A percentile compares a stretch with the other conserved stretches of the same genome.
These are phyloP conservation scores for Leptoteleia sp. DNA, from an alignment of 1,140 invertebrate genomes.

Conservation along the genomic window DNA sequence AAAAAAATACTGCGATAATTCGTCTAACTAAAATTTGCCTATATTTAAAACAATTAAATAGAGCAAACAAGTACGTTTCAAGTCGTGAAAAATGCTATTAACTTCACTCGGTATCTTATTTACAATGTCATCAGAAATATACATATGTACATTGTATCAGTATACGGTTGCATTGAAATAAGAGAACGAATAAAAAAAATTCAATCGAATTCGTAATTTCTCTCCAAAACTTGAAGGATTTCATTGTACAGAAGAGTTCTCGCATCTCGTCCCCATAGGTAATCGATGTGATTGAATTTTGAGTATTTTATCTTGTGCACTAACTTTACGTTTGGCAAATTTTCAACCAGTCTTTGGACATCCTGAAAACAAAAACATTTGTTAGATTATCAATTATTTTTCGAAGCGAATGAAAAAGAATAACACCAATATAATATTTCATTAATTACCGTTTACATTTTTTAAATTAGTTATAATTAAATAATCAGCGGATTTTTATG, in stretches of 20 bases:
- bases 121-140: slow-evolving; percentile 26
- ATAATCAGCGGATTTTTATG: too few species aligned
- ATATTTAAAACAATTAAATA: too few species aligned
- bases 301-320: slow-evolving; percentile 74
- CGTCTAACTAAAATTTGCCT: too few species aligned
- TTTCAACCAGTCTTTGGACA: slow-evolving; percentile 82
- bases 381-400: too few species aligned
- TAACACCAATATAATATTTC: too few species aligned
- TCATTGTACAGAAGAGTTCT: slow-evolving; percentile 75
- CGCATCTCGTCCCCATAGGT: slow-evolving; percentile 79
- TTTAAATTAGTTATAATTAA: too few species aligned
- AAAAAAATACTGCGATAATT: too few species aligned
- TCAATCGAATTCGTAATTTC: slow-evolving; percentile 52
- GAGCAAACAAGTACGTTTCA: too few species aligned
- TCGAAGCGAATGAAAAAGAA: too few species aligned
- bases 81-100: slow-evolving; percentile 25
- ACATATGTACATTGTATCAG: slow-evolving; percentile 38
- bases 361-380: slow-evolving; percentile 75
- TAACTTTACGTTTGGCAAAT: slow-evolving; percentile 80
- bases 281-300: slow-evolving; percentile 81
- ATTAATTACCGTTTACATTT: too few species aligned
- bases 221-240: slow-evolving; percentile 65
- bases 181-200: background rate
- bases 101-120: slow-evolving; percentile 31
- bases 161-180: background rate